phyloP scores from a whole-genome alignment of 2,113 vertebrate species.

The Ceuthmochares aereus region DNA sequence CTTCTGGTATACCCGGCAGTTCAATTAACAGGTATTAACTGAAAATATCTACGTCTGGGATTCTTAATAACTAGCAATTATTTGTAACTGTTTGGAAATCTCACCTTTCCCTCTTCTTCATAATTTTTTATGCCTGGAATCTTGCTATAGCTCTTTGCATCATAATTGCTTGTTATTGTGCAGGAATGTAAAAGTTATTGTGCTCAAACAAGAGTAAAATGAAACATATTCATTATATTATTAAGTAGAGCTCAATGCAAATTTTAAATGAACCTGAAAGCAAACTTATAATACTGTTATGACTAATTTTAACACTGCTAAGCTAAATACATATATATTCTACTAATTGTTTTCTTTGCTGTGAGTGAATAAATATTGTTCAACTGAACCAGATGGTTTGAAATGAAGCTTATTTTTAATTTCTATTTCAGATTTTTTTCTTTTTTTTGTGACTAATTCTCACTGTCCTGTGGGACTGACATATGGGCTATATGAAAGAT shows the following conservation, averaged over 20 bases:
- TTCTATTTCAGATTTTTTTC: not conserved
- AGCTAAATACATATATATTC: not conserved
- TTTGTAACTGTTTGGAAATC: constrained; percentile 1
- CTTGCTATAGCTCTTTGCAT: constrained; percentile 2
- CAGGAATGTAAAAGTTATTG: not conserved
- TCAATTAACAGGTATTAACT: constrained; percentile 50
- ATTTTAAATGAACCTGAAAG: constrained; percentile 23
- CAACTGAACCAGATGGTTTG: not conserved
- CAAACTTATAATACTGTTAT: not conserved
- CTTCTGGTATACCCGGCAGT: constrained; percentile 2
- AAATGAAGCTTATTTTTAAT: not conserved
- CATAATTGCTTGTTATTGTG: not conserved
- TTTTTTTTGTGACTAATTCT: not conserved
- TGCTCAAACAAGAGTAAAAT: not conserved
- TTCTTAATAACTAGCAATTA: constrained; percentile 11
- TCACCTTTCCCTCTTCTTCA: not conserved
- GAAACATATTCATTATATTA: not conserved
- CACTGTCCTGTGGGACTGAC: not conserved
- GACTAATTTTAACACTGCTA: not conserved
- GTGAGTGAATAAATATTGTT: not conserved
- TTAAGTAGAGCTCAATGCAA: constrained; percentile 11
- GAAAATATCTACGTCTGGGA: not conserved
- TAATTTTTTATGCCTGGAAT: constrained; percentile 7
- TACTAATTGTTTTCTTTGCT: not conserved
- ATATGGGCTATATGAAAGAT: not conserved